phyloP scores from a whole-genome alignment of 2,888 invertebrate genomes.

The Lasioglossum morio region DNA sequence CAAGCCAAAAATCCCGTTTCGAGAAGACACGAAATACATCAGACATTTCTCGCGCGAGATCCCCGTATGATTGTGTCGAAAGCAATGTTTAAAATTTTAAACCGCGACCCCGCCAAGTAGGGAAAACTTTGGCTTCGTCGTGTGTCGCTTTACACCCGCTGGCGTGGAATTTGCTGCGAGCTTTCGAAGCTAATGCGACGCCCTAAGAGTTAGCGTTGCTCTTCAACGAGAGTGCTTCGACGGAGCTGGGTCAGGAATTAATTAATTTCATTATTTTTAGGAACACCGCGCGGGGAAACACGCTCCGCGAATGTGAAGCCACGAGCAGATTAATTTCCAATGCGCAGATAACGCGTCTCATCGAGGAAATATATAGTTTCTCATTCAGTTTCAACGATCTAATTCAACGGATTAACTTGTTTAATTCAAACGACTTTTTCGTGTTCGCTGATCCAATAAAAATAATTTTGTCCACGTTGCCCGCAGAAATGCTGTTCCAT shows the following conservation, averaged over 20 bases:
- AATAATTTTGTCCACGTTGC: background rate
- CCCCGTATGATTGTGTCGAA: background rate
- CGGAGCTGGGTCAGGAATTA: background rate
- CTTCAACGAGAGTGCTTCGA: background rate
- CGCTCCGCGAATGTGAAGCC: background rate
- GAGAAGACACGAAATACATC: background rate
- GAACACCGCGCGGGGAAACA: background rate
- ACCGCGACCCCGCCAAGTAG: background rate
- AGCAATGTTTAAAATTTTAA: background rate
- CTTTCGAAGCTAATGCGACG: background rate
- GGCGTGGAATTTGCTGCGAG: background rate
- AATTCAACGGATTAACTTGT: background rate
- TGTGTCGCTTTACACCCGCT: background rate
- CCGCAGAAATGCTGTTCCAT: background rate
- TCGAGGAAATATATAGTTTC: background rate
- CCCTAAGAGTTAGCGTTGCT: constrained; percentile 43
- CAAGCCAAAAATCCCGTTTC: background rate
- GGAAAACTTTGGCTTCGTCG: background rate
- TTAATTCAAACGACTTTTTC: background rate
- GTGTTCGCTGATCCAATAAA: background rate
- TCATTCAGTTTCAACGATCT: too few species aligned
- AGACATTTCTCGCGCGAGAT: background rate
- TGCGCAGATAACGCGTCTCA: background rate
- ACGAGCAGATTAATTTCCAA: background rate
- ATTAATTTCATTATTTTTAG: constrained; percentile 1